These are phyloP conservation scores for Pipistrellus pygmaeus DNA, from an alignment of 2,797 vertebrate genomes.

Conservation along the genomic window DNA sequence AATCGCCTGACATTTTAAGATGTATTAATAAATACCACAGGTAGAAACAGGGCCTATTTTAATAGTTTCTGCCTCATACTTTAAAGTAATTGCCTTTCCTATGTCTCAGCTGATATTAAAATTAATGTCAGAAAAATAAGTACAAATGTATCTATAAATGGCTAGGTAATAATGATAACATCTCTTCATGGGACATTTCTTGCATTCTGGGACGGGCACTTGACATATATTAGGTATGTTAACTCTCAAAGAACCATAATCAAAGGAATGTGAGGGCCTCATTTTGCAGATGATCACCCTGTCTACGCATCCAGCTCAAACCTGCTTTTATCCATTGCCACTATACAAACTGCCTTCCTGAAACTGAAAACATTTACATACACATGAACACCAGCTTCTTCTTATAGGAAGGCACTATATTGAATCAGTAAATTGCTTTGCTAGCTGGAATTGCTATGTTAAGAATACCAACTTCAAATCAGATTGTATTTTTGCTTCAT, in stretches of 20 bases:
- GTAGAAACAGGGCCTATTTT: background rate
- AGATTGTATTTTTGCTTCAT: constrained; percentile 53
- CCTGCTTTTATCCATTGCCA: background rate
- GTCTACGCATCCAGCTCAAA: background rate
- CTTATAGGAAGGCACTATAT: constrained; percentile 40
- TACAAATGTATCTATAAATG: background rate
- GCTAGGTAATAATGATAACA: background rate
- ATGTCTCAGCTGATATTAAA: background rate
- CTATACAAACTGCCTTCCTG: background rate
- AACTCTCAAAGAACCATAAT: background rate
- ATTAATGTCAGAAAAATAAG: background rate
- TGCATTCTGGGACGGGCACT: too few relatives aligned
- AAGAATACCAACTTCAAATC: constrained; percentile 50
- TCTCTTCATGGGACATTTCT: background rate
- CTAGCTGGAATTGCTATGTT: constrained; percentile 11
- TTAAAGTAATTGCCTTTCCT: background rate
- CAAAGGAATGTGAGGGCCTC: background rate
- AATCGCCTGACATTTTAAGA: constrained; percentile 31
- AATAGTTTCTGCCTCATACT: background rate
- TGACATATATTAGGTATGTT: background rate
- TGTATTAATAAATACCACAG: constrained; percentile 30
- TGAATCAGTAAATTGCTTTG: constrained; percentile 43
- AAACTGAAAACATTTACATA: background rate
- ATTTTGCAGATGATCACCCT: background rate
- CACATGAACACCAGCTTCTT: background rate